phyloP scores from a whole-genome alignment of 2,113 vertebrate species.

The Psammodynastes pulverulentus region DNA sequence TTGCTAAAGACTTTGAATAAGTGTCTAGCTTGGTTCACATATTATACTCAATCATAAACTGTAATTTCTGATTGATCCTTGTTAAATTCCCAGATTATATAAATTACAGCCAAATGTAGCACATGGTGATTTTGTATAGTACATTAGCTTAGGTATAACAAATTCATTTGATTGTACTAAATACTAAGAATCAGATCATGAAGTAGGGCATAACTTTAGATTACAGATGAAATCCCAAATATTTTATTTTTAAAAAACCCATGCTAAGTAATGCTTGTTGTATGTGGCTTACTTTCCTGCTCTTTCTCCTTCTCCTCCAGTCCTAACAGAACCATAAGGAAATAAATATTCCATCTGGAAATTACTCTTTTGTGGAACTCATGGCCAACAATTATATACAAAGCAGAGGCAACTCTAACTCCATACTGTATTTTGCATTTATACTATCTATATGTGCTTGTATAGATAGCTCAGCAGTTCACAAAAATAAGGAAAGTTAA shows the following conservation, averaged over 20 bases:
- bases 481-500: neutral
- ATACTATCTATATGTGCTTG: neutral
- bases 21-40: neutral
- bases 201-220: neutral
- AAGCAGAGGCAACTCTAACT: slow-evolving; percentile 8
- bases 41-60: neutral
- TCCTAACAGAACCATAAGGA: neutral
- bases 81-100: neutral
- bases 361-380: neutral
- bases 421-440: neutral
- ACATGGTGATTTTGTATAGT: neutral
- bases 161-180: neutral
- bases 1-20: neutral
- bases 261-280: neutral
- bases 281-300: neutral
- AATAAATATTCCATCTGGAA: neutral
- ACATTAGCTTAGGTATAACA: neutral
- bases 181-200: neutral
- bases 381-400: neutral
- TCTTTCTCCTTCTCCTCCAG: neutral
- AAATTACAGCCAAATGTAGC: neutral
- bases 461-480: neutral
- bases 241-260: neutral
- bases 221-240: neutral
- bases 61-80: neutral